Percentiles rank a stretch among this genome's conserved stretches.
phyloP scores from a whole-genome alignment of 37 sponge, comb jelly and placozoan species.

The Diacarnus erythraeanus region DNA sequence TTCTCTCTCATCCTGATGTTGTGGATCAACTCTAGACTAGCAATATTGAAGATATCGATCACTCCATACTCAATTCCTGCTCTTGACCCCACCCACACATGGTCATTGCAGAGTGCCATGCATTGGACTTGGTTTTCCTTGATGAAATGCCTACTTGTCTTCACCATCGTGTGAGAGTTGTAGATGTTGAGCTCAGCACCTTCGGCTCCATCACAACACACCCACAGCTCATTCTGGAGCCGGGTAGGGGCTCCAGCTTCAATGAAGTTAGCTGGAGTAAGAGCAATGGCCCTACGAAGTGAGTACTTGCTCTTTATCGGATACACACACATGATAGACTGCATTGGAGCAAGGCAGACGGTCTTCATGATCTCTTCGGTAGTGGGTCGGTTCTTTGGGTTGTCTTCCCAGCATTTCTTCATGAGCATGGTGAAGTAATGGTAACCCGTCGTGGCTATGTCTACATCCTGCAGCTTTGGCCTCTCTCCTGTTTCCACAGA shows the following conservation, averaged over 20 bases:
- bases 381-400: conserved; percentile 57
- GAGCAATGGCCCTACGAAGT: conserved; percentile 47
- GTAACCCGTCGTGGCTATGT: conserved; percentile 47
- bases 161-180: conserved; percentile 67
- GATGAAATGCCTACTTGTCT: conserved; percentile 45
- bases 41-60: conserved; percentile 62
- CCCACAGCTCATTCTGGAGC: conserved; percentile 67
- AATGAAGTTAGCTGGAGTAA: conserved; percentile 29
- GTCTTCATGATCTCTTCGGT: conserved; percentile 40
- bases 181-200: conserved; percentile 72
- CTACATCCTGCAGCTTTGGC: conserved; percentile 68
- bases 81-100: conserved; percentile 76
- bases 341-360: conserved; percentile 23
- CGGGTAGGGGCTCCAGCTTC: conserved; percentile 8
- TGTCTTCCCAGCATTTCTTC: conserved; percentile 81
- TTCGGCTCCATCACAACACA: conserved; percentile 64
- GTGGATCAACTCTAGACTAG: conserved; percentile 52
- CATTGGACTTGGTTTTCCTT: conserved; percentile 72
- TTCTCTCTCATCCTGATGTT: conserved; percentile 70
- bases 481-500: conserved; percentile 59
- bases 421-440: conserved; percentile 74
- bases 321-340: conserved; percentile 64
- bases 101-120: conserved; percentile 61
- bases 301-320: conserved; percentile 59
- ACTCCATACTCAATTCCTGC: conserved; percentile 72